These are phyloP conservation scores for mouse (Mus musculus) DNA, from an alignment of 2,113 vertebrate species.

Conservation along the genomic window DNA sequence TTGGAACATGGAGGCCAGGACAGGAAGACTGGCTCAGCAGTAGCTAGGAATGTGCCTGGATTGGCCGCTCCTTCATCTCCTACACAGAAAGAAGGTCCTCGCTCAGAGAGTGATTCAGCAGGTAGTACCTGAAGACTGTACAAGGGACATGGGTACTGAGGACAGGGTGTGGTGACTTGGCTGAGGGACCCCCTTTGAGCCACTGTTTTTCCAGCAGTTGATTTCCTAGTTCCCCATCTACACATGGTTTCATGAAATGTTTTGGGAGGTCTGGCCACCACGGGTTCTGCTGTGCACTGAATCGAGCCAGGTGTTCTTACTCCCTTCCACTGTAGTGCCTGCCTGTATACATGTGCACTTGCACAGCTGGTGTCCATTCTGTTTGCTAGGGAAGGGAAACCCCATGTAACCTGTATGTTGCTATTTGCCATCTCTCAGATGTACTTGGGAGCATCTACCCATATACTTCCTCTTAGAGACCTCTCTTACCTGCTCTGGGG, in stretches of 20 bases:
- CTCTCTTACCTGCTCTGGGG: background rate
- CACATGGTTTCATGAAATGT: fast-evolving
- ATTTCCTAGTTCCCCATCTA: background rate
- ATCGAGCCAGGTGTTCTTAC: background rate
- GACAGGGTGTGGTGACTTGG: background rate
- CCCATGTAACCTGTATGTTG: background rate
- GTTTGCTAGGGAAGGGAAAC: background rate
- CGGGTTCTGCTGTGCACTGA: background rate
- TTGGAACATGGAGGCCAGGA: constrained; percentile 89
- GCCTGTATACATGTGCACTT: background rate
- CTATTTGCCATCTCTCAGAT: background rate
- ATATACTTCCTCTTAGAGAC: background rate
- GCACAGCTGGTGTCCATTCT: background rate
- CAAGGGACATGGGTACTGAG: background rate
- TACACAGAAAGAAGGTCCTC: background rate
- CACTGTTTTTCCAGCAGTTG: background rate
- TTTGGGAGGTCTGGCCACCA: background rate
- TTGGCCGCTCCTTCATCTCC: background rate
- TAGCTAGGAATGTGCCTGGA: constrained; percentile 77
- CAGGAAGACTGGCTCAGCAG: constrained; percentile 84
- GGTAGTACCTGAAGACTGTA: background rate
- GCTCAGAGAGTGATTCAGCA: background rate
- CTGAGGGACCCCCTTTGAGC: background rate
- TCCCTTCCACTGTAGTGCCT: background rate
- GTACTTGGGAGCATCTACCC: background rate